A percentile compares a stretch with the other conserved stretches of the same genome.
phyloP scores from a whole-genome alignment of 2,797 vertebrate genomes.

The Labroides dimidiatus region DNA sequence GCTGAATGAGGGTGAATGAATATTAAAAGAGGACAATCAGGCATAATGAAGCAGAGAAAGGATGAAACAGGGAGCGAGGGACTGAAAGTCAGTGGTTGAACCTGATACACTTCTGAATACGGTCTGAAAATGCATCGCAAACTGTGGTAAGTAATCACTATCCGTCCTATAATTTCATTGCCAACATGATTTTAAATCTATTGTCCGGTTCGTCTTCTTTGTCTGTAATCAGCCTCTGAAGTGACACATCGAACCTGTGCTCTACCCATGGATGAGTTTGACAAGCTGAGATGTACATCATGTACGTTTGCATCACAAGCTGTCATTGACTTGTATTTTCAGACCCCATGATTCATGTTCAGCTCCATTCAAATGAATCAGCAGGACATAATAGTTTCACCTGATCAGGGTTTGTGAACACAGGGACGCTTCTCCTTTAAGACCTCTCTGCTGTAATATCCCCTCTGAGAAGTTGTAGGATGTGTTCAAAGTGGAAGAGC shows the following conservation, averaged over 20 bases:
- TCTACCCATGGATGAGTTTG: neutral
- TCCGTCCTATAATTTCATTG: neutral
- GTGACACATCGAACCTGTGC: neutral
- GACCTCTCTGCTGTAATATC: no score
- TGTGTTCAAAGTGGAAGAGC: no score
- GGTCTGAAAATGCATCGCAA: conserved; percentile 74
- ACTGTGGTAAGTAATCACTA: conserved; percentile 74
- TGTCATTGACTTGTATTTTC: neutral
- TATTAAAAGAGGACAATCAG: conserved; percentile 60
- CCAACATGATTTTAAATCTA: neutral
- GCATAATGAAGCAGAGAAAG: conserved; percentile 50
- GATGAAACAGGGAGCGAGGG: conserved; percentile 1
- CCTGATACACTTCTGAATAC: conserved; percentile 42
- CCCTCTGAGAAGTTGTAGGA: no score
- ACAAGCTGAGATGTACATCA: no score
- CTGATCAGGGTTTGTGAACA: no score
- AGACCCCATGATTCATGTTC: no score
- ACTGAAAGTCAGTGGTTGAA: conserved; percentile 29
- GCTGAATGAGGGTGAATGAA: conserved; percentile 64
- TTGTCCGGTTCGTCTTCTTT: neutral
- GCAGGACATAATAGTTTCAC: no score
- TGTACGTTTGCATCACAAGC: no score
- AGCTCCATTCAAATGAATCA: no score
- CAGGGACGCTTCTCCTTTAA: no score
- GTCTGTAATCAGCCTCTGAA: neutral